Conservation (phyloP, 2,888 invertebrate species). For the Melikaiella ostensackeni region DNA sequence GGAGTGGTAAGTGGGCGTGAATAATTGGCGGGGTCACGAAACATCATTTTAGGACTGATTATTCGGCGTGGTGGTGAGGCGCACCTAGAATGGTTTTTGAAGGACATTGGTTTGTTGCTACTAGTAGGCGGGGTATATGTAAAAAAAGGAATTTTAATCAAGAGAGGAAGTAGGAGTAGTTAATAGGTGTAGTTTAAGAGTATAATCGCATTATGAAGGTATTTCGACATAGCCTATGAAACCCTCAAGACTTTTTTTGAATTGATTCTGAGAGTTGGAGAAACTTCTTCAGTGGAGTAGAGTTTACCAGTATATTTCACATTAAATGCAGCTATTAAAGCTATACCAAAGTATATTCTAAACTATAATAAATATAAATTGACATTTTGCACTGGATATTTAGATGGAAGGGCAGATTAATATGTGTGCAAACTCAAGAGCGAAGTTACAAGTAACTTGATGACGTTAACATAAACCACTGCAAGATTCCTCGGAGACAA, state of each 20-base stretch:
- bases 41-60: too few species aligned
- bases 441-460: slow-evolving; percentile 20
- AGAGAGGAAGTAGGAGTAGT: too few species aligned
- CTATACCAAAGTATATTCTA: slow-evolving; percentile 74
- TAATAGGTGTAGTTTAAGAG: too few species aligned
- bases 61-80: too few species aligned
- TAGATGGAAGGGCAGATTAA: slow-evolving; percentile 42
- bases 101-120: too few species aligned
- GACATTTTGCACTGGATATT: slow-evolving; percentile 61
- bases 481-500: slow-evolving; percentile 41
- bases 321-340: slow-evolving; percentile 73
- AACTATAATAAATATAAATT: slow-evolving; percentile 69
- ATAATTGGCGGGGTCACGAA: too few species aligned
- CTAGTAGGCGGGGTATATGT: too few species aligned
- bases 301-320: slow-evolving; percentile 67
- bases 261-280: slow-evolving; percentile 35
- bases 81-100: too few species aligned
- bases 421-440: slow-evolving; percentile 34
- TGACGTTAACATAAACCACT: slow-evolving; percentile 11
- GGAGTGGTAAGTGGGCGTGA: too few species aligned
- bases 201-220: too few species aligned
- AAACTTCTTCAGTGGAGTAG: slow-evolving; percentile 38
- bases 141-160: too few species aligned
- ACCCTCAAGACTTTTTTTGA: slow-evolving; percentile 37
- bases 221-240: neutral